Conservation (phyloP, 35 echinoderm and acorn worm species). For the Nesometra sesokonis region DNA sequence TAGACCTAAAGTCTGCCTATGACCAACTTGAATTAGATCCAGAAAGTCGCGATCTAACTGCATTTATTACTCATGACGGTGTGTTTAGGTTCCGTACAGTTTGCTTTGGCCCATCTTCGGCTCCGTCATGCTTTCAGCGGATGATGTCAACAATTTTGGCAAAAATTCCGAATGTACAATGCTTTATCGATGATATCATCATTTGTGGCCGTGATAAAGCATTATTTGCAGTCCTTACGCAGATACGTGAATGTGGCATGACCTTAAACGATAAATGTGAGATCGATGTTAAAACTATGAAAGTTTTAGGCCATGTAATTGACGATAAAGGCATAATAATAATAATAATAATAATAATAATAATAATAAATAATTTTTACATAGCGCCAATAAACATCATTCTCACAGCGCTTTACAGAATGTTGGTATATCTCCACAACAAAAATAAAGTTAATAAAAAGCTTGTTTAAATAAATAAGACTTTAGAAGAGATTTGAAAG, state of each 20-base stretch:
- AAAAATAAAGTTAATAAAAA: too few relatives aligned
- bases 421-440: too few relatives aligned
- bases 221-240: neutral
- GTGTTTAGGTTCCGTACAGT: conserved; percentile 35
- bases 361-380: too few relatives aligned
- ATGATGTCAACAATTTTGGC: too few relatives aligned
- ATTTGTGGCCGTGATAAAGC: neutral
- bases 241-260: neutral
- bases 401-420: too few relatives aligned
- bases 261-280: conserved; percentile 12
- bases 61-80: conserved; percentile 58
- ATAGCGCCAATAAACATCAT: too few relatives aligned
- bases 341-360: too few relatives aligned
- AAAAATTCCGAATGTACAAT: neutral
- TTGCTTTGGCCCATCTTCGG: conserved; percentile 50
- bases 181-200: conserved; percentile 17
- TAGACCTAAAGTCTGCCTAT: conserved; percentile 43
- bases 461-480: too few relatives aligned
- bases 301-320: conserved; percentile 8
- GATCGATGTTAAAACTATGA: neutral
- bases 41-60: conserved; percentile 32
- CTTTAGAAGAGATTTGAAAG: too few relatives aligned
- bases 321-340: too few relatives aligned
- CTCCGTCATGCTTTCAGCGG: conserved; percentile 43
- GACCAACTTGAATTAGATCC: conserved; percentile 15